phyloP scores from a whole-genome alignment of 2,113 vertebrate genomes.

The Aptenodytes patagonicus region DNA sequence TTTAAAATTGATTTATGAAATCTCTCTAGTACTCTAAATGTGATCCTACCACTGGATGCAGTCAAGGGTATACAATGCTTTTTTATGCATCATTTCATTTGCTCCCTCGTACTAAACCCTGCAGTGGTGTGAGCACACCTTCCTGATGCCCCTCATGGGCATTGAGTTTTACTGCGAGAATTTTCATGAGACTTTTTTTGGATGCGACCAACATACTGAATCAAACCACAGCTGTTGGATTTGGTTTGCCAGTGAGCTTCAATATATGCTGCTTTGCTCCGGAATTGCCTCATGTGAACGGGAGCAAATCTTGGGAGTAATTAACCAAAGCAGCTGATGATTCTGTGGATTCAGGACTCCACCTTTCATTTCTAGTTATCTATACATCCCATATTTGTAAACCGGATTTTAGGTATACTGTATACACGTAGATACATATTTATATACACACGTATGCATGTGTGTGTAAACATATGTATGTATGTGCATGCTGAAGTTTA shows the following conservation, averaged over 20 bases:
- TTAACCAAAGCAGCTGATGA: not conserved
- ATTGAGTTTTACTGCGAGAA: rapidly evolving
- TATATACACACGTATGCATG: not conserved
- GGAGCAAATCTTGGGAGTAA: not conserved
- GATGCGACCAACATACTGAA: rapidly evolving
- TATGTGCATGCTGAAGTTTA: not conserved
- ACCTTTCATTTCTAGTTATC: not conserved
- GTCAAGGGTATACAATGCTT: not conserved
- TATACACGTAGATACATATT: not conserved
- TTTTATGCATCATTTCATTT: not conserved
- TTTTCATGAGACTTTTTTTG: not conserved
- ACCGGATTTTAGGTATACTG: not conserved
- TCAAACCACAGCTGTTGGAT: not conserved
- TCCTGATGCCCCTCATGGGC: not conserved
- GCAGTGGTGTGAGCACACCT: not conserved
- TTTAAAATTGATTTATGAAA: not conserved
- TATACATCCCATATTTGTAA: not conserved
- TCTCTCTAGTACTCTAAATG: not conserved
- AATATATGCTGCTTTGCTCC: not conserved
- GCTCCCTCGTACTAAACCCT: not conserved
- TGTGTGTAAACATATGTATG: not conserved
- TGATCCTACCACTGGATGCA: not conserved
- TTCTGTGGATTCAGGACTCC: not conserved
- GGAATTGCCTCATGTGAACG: not conserved
- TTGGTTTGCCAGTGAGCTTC: not conserved